Evolutionary conservation across 2,888 invertebrate genomes (phyloP).

Genomic region (Autographa gamma): DNA sequence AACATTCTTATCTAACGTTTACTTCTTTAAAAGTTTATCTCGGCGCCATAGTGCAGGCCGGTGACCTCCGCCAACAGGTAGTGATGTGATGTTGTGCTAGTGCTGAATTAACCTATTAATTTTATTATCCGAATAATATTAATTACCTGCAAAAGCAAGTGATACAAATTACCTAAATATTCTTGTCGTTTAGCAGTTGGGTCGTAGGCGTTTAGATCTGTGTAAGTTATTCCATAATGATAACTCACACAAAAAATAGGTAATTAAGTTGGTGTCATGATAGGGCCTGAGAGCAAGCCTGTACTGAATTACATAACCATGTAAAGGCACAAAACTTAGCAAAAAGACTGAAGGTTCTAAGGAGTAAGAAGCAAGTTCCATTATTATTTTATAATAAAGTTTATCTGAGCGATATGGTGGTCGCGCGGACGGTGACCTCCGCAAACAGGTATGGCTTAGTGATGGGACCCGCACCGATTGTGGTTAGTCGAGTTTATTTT

Average conservation of each 20-base stretch:
- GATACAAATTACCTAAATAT: no score
- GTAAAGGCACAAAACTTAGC: not conserved
- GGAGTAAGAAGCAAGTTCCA: not conserved
- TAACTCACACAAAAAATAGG: no score
- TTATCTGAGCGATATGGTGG: constrained; percentile 8
- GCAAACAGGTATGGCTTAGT: constrained; percentile 6
- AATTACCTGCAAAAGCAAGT: no score
- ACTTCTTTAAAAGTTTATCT: constrained; percentile 47
- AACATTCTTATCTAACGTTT: constrained; percentile 51
- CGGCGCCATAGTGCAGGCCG: constrained; percentile 55
- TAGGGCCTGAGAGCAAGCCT: no score
- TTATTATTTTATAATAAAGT: not conserved
- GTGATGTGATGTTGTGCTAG: constrained; percentile 35
- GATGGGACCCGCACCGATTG: not conserved
- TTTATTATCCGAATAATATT: no score
- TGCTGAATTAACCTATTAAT: not conserved
- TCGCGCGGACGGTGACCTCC: constrained; percentile 7
- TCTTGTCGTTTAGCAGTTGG: no score
- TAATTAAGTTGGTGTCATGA: no score
- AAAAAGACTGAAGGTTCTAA: not conserved
- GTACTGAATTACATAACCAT: not conserved
- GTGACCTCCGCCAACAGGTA: constrained; percentile 66
- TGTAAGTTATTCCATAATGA: no score
- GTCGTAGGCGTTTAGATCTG: no score
- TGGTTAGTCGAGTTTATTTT: constrained; percentile 5